Evolutionary conservation across 2,797 vertebrate species (phyloP), one percentile per base, ranked within the genome.

Genomic region (Bothrops alternatus): DNA sequence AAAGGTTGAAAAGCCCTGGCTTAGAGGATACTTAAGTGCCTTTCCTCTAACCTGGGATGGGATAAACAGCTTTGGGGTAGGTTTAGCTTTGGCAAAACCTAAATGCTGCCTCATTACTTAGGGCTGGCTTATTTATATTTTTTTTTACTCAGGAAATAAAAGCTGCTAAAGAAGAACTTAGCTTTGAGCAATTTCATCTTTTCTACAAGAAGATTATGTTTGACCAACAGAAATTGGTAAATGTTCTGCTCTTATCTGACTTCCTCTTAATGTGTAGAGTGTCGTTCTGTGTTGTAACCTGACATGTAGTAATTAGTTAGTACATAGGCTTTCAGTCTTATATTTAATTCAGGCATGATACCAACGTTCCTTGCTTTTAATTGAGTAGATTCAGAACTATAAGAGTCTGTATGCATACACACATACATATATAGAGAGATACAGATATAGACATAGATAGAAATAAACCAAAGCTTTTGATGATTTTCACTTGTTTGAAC

Each of bases 141-240:
- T 12, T 12, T 57, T 16, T 93, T 4, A 96, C 94, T 89, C 96
- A 99, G 99, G 98, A 98, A 96, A 97, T 99, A 86, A 98, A 98
- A 14, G 98, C 98, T 20, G 98, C 98, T 93, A 99, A 98, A 95
- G 99, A 99, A 37, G 98, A 98, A 4, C 97, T 99, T 95, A 98
- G 98, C 96, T 99, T 99, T 95, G 99, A 98, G 95, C 98, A 99
- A 95, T 99, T 99, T 96, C 99, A 99, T 95, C 98, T 99, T 96
- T 98, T 99, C 96, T 99, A 99, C 96, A 99, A 99, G 96, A 98
- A 98, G 88, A 97, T 99, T 37, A 99, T 99, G 98, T 99, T 99
- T 97, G 99, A 99, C 61, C 98, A 98, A 90, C 99, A 99, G 95
- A 99, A 98, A 93, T 98, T 96, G 94, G 99, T 99, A 97, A 98